Percentiles rank a stretch among this genome's conserved stretches.
Evolutionary conservation across 1,140 invertebrate species (phyloP).

Genomic region (Heliconius congener): DNA sequence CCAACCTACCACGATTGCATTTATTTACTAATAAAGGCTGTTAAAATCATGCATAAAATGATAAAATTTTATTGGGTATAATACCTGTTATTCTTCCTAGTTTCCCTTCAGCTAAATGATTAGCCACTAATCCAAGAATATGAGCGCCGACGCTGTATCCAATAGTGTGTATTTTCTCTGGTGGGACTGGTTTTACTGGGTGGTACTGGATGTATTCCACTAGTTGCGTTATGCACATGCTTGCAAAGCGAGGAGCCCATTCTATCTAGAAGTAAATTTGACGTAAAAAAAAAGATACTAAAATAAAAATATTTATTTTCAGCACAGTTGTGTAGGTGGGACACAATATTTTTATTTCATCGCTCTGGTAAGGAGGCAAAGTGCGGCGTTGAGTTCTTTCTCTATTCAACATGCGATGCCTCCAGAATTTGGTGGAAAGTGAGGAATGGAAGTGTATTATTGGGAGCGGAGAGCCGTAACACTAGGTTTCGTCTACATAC

Average conservation of each 20-base stretch:
- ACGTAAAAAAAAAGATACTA: background rate
- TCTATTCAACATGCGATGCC: too few relatives aligned
- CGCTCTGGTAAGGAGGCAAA: too few relatives aligned
- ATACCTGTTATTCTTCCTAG: slow-evolving; percentile 90
- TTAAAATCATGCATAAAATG: background rate
- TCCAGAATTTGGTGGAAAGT: too few relatives aligned
- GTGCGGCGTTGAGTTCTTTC: too few relatives aligned
- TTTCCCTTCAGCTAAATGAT: slow-evolving; percentile 86
- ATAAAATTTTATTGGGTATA: slow-evolving; percentile 12
- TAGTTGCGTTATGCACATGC: slow-evolving; percentile 90
- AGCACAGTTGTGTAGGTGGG: too few relatives aligned
- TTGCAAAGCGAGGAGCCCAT: slow-evolving; percentile 91
- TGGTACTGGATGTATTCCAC: slow-evolving; percentile 89
- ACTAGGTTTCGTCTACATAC: too few relatives aligned
- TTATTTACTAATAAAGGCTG: background rate
- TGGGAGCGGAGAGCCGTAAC: too few relatives aligned
- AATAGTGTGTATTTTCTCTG: slow-evolving; percentile 89
- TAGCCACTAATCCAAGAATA: slow-evolving; percentile 90
- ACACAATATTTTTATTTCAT: too few relatives aligned
- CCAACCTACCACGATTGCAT: background rate
- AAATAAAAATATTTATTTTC: background rate
- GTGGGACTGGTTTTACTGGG: slow-evolving; percentile 85
- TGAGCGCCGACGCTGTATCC: slow-evolving; percentile 94
- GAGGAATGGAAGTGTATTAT: too few relatives aligned
- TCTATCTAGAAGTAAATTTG: slow-evolving; percentile 83